These are phyloP conservation scores for Engraulis encrasicolus DNA, from an alignment of 2,113 vertebrate species.

Conservation along the genomic window DNA sequence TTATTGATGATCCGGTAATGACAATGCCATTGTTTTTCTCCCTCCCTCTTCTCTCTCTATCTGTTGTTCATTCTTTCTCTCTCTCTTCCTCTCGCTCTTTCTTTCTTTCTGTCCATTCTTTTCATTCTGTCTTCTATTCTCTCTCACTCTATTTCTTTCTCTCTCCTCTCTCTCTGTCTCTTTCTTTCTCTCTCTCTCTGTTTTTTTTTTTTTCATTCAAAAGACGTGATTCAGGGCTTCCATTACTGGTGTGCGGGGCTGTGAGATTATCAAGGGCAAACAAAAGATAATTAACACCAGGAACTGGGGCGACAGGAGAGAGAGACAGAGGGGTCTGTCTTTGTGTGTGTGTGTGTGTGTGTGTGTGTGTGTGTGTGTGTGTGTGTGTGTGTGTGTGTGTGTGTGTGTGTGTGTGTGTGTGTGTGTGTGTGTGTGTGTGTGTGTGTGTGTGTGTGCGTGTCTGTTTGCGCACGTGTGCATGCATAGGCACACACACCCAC, in stretches of 20 bases:
- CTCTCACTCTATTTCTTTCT: slow-evolving; percentile 82
- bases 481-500: no score
- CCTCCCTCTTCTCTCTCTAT: not conserved
- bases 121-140: slow-evolving; percentile 57
- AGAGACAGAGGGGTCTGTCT: slow-evolving; percentile 26
- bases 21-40: slow-evolving; percentile 91
- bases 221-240: slow-evolving; percentile 89
- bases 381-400: no score
- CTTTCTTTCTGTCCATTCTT: slow-evolving; percentile 78
- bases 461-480: no score
- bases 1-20: slow-evolving; percentile 96
- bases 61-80: slow-evolving; percentile 91
- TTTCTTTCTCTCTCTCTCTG: slow-evolving; percentile 82
- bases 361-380: no score
- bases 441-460: no score
- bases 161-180: slow-evolving; percentile 72
- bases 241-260: slow-evolving; percentile 89
- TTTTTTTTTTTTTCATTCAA: slow-evolving; percentile 80
- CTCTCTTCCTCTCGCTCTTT: not conserved
- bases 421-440: no score
- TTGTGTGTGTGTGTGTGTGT: no score
- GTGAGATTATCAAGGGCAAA: slow-evolving; percentile 96
- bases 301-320: slow-evolving; percentile 68
- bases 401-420: no score
- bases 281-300: slow-evolving; percentile 98